phyloP scores from a whole-genome alignment of 1,140 invertebrate species.

The Heterodera carotae region DNA sequence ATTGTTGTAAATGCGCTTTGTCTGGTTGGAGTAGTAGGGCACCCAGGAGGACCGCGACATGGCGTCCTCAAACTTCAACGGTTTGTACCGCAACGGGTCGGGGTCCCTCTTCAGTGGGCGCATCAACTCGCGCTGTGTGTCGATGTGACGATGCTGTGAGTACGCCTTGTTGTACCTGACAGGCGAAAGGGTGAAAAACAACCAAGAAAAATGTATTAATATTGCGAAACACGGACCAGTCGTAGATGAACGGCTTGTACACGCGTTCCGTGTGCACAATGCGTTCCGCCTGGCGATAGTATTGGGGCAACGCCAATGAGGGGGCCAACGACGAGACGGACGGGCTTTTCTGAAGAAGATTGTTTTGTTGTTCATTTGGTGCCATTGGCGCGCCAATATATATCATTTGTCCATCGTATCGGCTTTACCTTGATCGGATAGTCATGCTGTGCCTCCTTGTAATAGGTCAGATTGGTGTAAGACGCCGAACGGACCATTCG shows the following conservation, averaged over 20 bases:
- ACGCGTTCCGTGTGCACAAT: slow-evolving; percentile 65
- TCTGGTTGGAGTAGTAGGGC: slow-evolving; percentile 64
- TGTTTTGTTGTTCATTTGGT: no score
- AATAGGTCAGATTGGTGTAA: slow-evolving; percentile 64
- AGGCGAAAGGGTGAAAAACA: not conserved
- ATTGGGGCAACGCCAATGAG: slow-evolving; percentile 62
- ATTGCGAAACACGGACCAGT: slow-evolving; percentile 55
- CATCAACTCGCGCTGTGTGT: slow-evolving; percentile 53
- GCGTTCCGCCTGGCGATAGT: slow-evolving; percentile 62
- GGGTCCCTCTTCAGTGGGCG: slow-evolving; percentile 36
- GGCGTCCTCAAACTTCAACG: slow-evolving; percentile 21
- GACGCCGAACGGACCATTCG: slow-evolving; percentile 60
- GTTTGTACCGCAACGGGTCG: slow-evolving; percentile 27
- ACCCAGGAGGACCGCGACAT: slow-evolving; percentile 50
- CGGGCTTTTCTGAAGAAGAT: slow-evolving; percentile 43
- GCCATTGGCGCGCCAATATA: not conserved
- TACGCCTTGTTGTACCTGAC: slow-evolving; percentile 31
- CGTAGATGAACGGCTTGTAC: slow-evolving; percentile 63
- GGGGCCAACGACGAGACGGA: slow-evolving; percentile 63
- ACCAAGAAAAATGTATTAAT: slow-evolving; percentile 41
- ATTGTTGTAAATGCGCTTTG: slow-evolving; percentile 63
- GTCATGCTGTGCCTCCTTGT: slow-evolving; percentile 61
- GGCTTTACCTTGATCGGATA: slow-evolving; percentile 56
- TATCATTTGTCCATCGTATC: not conserved
- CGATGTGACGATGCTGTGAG: slow-evolving; percentile 20